These are phyloP conservation scores for Nautilus pompilius DNA, from an alignment of 1,140 invertebrate genomes.

Conservation along the genomic window DNA sequence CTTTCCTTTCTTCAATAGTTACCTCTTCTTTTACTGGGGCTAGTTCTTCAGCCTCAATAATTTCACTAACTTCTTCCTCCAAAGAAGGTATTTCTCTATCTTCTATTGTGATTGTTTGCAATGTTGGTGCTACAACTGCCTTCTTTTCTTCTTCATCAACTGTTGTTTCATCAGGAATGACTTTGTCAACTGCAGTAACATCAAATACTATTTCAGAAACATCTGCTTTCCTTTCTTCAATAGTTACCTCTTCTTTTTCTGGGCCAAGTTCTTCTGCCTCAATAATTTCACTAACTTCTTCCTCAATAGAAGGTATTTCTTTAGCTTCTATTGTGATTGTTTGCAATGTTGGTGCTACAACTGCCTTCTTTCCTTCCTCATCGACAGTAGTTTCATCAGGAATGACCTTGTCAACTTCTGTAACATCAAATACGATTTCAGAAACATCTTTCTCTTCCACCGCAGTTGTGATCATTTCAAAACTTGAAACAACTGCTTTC, in stretches of 20 bases:
- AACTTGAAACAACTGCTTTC: background rate
- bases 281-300: slow-evolving; percentile 2
- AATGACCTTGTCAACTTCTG: background rate
- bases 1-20: background rate
- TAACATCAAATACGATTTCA: slow-evolving; percentile 4
- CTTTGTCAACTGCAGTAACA: slow-evolving; percentile 17
- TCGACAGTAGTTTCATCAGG: background rate
- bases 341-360: background rate
- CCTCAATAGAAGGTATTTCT: slow-evolving; percentile 1
- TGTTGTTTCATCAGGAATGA: slow-evolving; percentile 11
- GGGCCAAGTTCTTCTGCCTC: slow-evolving; percentile 1
- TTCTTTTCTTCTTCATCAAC: slow-evolving; percentile 22
- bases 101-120: background rate
- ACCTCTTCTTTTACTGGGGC: background rate
- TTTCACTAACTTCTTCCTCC: background rate
- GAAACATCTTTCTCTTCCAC: slow-evolving; percentile 1
- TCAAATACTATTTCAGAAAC: slow-evolving; percentile 10
- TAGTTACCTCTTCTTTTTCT: background rate
- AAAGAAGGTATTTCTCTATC: background rate
- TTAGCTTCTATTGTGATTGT: background rate
- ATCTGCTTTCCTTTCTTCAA: slow-evolving; percentile 14
- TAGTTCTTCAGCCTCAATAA: slow-evolving; percentile 9
- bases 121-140: background rate
- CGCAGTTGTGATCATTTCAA: background rate
- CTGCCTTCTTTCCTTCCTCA: background rate